phyloP scores from a whole-genome alignment of 2,113 vertebrate genomes.

The Crotalus tigris region DNA sequence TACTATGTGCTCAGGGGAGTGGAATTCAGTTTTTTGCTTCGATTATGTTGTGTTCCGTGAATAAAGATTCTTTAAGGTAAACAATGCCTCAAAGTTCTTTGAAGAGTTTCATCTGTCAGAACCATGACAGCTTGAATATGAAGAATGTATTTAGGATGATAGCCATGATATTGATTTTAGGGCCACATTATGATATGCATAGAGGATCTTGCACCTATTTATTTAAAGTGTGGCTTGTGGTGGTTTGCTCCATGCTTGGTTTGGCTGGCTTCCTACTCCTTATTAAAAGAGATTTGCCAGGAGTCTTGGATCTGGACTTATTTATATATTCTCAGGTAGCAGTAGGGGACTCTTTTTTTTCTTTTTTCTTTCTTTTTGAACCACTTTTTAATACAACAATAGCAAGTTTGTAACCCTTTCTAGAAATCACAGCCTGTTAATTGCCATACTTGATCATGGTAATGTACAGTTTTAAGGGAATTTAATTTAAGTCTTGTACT shows the following conservation, averaged over 20 bases:
- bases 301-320: not conserved
- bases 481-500: not conserved
- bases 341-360: not conserved
- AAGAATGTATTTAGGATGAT: not conserved
- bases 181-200: not conserved
- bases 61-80: too few species aligned
- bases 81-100: too few species aligned
- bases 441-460: not conserved
- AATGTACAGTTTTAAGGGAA: not conserved
- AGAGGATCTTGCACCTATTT: not conserved
- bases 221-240: not conserved
- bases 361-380: not conserved
- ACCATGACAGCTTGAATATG: too few species aligned
- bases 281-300: not conserved
- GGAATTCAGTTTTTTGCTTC: too few species aligned
- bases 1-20: too few species aligned
- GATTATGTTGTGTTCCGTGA: too few species aligned
- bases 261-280: too few species aligned
- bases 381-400: not conserved
- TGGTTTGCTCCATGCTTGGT: not conserved
- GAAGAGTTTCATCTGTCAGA: too few species aligned
- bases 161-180: not conserved
- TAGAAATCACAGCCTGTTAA: too few species aligned
- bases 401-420: not conserved
- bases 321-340: not conserved